A percentile compares a stretch with the other conserved stretches of the same genome.
Conservation (phyloP, 2,888 invertebrate species). For the Druceiella hillmani region DNA sequence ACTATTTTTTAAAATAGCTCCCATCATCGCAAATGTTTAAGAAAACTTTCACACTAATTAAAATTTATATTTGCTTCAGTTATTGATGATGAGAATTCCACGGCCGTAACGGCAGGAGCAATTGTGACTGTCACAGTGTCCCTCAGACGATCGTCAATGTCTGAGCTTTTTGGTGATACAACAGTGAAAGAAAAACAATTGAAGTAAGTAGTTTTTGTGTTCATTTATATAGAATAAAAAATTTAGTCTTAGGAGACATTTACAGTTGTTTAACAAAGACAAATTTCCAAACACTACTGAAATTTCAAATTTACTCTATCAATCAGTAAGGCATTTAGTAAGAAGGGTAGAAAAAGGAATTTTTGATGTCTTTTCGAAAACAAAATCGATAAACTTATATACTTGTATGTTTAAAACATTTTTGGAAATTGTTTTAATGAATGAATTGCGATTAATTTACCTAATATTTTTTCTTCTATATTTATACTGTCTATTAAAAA, state of each 20-base stretch:
- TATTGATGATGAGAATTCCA: constrained; percentile 95
- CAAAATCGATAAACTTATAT: too few species aligned
- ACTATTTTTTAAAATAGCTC: not conserved
- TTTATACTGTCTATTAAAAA: too few species aligned
- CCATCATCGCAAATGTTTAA: not conserved
- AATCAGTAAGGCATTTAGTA: too few species aligned
- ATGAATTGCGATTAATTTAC: too few species aligned
- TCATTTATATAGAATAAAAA: not conserved
- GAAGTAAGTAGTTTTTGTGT: constrained; percentile 36
- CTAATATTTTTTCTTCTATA: too few species aligned
- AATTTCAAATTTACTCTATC: too few species aligned
- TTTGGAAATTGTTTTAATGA: too few species aligned
- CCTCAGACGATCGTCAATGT: constrained; percentile 78
- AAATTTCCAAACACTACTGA: too few species aligned
- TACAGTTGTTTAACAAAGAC: too few species aligned
- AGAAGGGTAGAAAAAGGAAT: too few species aligned
- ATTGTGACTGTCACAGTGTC: constrained; percentile 96
- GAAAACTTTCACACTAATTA: not conserved
- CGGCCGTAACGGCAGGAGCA: constrained; percentile 94
- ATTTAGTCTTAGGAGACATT: not conserved
- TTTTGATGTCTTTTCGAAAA: too few species aligned
- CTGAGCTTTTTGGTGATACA: constrained; percentile 74
- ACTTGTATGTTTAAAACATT: too few species aligned
- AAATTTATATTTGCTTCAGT: constrained; percentile 53
- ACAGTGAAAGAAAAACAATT: constrained; percentile 61